Percentiles rank a stretch among this genome's conserved stretches.
Conservation (phyloP, 2,888 invertebrate species). For the Drosophila stalkeri region DNA sequence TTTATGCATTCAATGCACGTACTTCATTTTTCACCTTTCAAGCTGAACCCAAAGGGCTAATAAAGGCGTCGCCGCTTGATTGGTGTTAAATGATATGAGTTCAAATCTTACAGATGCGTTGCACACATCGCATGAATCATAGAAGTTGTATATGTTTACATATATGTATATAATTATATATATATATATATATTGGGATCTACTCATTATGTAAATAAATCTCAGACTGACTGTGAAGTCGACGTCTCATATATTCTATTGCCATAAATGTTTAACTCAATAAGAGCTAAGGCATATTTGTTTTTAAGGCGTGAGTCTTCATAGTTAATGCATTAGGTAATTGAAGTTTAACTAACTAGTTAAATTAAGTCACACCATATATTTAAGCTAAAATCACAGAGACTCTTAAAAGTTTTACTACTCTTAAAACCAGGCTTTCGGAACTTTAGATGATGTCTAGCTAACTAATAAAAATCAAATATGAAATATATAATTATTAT, state of each 20-base stretch:
- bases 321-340: not conserved
- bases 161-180: not conserved
- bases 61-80: conserved; percentile 13
- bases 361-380: not conserved
- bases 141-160: not conserved
- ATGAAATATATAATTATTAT: not conserved
- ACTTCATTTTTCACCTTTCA: conserved; percentile 8
- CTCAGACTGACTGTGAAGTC: not conserved
- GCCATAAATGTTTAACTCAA: not conserved
- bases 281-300: not conserved
- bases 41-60: not conserved
- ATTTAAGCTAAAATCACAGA: not conserved
- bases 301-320: not conserved
- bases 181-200: not conserved
- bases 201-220: not conserved
- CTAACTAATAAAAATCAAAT: too few relatives aligned
- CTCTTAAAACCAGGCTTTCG: not conserved
- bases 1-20: conserved; percentile 46
- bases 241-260: not conserved
- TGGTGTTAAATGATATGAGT: conserved; percentile 11
- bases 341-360: not conserved
- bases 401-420: not conserved
- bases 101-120: conserved; percentile 5
- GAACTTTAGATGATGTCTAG: too few relatives aligned
- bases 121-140: conserved; percentile 1